Evolutionary conservation across 2,888 invertebrate genomes (phyloP).

Genomic region (Troides oblongomaculatus): DNA sequence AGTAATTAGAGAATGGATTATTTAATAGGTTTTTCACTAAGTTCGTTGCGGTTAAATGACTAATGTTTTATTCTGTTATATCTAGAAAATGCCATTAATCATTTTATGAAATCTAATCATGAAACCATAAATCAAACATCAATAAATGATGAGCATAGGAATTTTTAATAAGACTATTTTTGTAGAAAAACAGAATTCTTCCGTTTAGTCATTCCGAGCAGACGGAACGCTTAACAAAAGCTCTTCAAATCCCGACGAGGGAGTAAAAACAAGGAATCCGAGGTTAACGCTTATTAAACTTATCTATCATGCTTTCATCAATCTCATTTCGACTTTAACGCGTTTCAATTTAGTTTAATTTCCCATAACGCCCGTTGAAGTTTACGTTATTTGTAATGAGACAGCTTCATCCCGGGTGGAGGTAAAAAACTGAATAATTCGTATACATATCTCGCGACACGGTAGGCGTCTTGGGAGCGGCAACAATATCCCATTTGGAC

Average conservation of each 20-base stretch:
- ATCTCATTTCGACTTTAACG: slow-evolving; percentile 27
- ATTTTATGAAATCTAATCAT: not conserved
- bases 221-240: slow-evolving; percentile 67
- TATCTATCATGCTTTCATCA: slow-evolving; percentile 34
- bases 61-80: no score
- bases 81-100: no score
- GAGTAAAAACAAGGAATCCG: slow-evolving; percentile 68
- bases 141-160: slow-evolving; percentile 9
- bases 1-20: no score
- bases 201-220: slow-evolving; percentile 58
- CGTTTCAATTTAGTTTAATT: slow-evolving; percentile 25
- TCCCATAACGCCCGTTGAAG: slow-evolving; percentile 31
- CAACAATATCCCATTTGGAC: slow-evolving; percentile 68
- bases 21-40: no score
- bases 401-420: slow-evolving; percentile 55
- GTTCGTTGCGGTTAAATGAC: no score
- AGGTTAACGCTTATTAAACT: slow-evolving; percentile 45
- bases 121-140: not conserved
- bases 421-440: slow-evolving; percentile 71
- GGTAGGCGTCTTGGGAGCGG: slow-evolving; percentile 62
- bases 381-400: slow-evolving; percentile 46
- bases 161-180: slow-evolving; percentile 37
- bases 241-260: slow-evolving; percentile 63
- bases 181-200: slow-evolving; percentile 38
- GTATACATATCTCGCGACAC: slow-evolving; percentile 62